These are phyloP conservation scores for Epinotia brunnichana DNA, from an alignment of 2,888 invertebrate genomes.

Conservation along the genomic window DNA sequence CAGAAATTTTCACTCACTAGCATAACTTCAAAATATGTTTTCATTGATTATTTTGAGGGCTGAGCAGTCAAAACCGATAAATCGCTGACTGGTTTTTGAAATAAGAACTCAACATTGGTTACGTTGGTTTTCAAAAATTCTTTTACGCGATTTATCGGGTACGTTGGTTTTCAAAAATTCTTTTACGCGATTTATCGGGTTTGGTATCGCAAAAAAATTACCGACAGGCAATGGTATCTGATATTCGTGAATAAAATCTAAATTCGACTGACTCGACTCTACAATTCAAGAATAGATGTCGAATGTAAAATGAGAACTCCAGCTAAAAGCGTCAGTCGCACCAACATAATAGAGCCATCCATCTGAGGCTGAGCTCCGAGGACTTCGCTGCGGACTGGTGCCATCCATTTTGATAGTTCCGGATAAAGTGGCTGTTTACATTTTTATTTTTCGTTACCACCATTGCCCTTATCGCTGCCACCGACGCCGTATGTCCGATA, in stretches of 20 bases:
- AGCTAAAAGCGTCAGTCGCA: conserved; percentile 52
- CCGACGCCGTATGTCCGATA: conserved; percentile 64
- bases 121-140: no score
- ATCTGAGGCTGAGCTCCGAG: conserved; percentile 43
- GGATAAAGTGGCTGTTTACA: conserved; percentile 44
- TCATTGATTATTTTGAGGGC: neutral
- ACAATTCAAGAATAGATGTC: conserved; percentile 56
- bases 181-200: no score
- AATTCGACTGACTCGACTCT: conserved; percentile 45
- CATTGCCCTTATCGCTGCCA: conserved; percentile 62
- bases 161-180: no score
- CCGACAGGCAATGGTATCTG: neutral
- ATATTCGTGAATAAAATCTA: conserved; percentile 31
- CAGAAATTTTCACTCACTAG: neutral
- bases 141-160: no score
- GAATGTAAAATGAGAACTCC: conserved; percentile 53
- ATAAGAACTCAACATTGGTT: no score
- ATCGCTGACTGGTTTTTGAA: no score
- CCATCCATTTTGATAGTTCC: conserved; percentile 41
- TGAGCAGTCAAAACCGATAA: no score
- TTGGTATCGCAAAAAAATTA: neutral
- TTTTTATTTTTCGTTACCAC: conserved; percentile 60
- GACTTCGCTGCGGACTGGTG: conserved; percentile 14
- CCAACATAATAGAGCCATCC: conserved; percentile 46
- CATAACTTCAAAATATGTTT: neutral